Percentiles rank a stretch among this genome's conserved stretches.
Evolutionary conservation across 2,113 vertebrate species (phyloP).

Genomic region (Varanus salvator): DNA sequence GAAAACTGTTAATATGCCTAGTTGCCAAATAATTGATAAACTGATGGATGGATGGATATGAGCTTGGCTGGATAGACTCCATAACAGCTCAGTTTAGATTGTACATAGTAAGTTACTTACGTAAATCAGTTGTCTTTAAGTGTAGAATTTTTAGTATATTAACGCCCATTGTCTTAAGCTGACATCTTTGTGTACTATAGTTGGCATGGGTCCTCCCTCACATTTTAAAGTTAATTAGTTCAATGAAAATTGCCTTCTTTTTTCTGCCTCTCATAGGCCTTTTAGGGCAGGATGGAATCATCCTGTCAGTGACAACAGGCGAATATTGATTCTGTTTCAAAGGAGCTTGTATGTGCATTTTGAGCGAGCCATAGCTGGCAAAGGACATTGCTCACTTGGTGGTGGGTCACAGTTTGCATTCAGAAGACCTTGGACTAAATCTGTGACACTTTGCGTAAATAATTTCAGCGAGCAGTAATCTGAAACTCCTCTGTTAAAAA

Average conservation of each 20-base stretch:
- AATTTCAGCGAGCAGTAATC: not conserved
- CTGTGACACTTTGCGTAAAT: not conserved
- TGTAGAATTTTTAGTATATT: not conserved
- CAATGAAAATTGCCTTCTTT: not conserved
- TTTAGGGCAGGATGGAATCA: not conserved
- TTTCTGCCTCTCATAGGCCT: not conserved
- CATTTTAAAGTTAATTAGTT: not conserved
- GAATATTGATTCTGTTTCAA: not conserved
- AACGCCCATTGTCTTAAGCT: not conserved
- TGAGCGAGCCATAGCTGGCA: not conserved
- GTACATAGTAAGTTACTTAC: not conserved
- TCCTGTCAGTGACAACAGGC: too few relatives aligned
- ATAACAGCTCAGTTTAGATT: not conserved
- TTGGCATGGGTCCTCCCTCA: not conserved
- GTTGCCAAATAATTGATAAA: not conserved
- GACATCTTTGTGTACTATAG: not conserved
- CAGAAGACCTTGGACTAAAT: not conserved
- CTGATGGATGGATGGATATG: not conserved
- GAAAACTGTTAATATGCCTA: not conserved
- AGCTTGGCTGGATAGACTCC: not conserved
- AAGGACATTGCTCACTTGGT: not conserved
- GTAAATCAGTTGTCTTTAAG: slow-evolving; percentile 31
- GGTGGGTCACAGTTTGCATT: not conserved
- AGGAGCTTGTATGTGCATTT: not conserved
- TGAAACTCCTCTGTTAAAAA: too few relatives aligned